A percentile compares a stretch with the other conserved stretches of the same genome.
phyloP scores from a whole-genome alignment of 2,113 vertebrate genomes.

The Hystrix cristata region DNA sequence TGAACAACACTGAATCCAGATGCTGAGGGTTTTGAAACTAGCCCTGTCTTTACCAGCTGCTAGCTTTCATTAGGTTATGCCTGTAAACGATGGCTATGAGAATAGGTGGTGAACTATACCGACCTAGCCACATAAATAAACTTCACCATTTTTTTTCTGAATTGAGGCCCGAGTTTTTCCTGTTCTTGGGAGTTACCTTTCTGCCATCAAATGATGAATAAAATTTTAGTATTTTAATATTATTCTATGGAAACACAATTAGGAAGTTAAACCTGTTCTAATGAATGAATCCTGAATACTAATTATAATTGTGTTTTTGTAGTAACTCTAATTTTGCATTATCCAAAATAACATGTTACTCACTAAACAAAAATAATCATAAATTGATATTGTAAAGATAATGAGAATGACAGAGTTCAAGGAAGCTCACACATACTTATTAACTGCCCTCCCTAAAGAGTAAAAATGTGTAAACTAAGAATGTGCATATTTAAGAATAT shows the following conservation, averaged over 20 bases:
- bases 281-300: slow-evolving; percentile 41
- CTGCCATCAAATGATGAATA: not conserved
- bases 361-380: slow-evolving; percentile 52
- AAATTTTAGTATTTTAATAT: slow-evolving; percentile 36
- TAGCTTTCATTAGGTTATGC: not conserved
- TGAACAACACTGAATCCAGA: not conserved
- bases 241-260: slow-evolving; percentile 48
- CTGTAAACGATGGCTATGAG: not conserved
- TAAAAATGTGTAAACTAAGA: slow-evolving; percentile 41
- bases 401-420: not conserved
- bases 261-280: slow-evolving; percentile 42
- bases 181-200: not conserved
- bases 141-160: not conserved
- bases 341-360: not conserved
- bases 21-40: not conserved
- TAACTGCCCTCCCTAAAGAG: not conserved
- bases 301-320: slow-evolving; percentile 24
- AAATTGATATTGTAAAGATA: slow-evolving; percentile 10
- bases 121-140: not conserved
- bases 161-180: not conserved
- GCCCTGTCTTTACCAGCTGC: not conserved
- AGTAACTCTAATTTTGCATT: slow-evolving; percentile 31
- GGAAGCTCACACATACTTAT: not conserved
- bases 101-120: not conserved
- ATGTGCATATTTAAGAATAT: slow-evolving; percentile 18